Evolutionary conservation across 2,797 vertebrate species (phyloP).

Genomic region (Lagorchestes hirsutus): DNA sequence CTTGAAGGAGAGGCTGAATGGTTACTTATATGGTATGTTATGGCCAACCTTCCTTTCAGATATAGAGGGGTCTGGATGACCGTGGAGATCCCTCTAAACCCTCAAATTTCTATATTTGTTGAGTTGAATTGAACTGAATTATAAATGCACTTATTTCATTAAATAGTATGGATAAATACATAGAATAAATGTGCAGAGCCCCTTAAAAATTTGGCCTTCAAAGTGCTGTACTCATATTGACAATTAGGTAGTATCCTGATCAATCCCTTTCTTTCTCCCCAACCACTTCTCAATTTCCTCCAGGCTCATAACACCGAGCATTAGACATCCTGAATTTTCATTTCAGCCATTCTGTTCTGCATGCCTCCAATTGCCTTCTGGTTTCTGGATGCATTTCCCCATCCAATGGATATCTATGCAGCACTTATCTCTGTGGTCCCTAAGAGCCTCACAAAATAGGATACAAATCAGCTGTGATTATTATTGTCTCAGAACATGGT

Average conservation of each 20-base stretch:
- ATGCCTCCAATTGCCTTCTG: slow-evolving; percentile 57
- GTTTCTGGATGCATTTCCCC: slow-evolving; percentile 5
- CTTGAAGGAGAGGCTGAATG: neutral
- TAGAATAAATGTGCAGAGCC: neutral
- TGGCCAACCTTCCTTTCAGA: neutral
- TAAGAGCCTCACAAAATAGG: slow-evolving; percentile 24
- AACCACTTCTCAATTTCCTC: slow-evolving; percentile 54
- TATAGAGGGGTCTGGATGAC: neutral
- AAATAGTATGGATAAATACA: neutral
- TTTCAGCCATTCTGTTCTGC: slow-evolving; percentile 56
- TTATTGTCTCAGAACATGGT: slow-evolving; percentile 36
- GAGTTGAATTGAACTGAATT: neutral
- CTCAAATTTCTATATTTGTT: neutral
- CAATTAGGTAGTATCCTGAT: slow-evolving; percentile 54
- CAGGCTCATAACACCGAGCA: slow-evolving; percentile 27
- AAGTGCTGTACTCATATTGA: slow-evolving; percentile 45
- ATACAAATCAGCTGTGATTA: slow-evolving; percentile 30
- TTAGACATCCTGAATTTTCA: slow-evolving; percentile 59
- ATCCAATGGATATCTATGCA: slow-evolving; percentile 25
- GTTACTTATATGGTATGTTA: neutral
- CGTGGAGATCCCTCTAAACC: neutral
- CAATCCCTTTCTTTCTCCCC: slow-evolving; percentile 11
- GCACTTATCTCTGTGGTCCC: neutral
- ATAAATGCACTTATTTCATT: neutral
- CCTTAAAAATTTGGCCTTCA: slow-evolving; percentile 37